phyloP scores from a whole-genome alignment of 2,113 vertebrate genomes.

The Tamias sibiricus region DNA sequence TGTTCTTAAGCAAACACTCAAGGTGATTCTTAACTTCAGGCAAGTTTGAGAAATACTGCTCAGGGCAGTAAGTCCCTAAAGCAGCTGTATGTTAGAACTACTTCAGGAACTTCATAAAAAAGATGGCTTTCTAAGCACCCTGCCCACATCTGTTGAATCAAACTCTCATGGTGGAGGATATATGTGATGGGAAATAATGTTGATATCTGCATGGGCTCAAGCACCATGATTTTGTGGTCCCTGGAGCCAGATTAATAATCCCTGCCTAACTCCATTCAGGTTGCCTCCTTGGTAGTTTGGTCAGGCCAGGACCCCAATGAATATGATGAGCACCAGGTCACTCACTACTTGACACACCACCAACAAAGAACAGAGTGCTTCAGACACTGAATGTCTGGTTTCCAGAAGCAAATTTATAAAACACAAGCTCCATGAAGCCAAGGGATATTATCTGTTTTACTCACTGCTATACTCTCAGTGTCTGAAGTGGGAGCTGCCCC shows the following conservation, averaged over 20 bases:
- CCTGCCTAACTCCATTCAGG: background rate
- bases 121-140: background rate
- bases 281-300: background rate
- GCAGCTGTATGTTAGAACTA: background rate
- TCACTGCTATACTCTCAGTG: background rate
- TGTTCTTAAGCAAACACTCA: background rate
- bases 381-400: background rate
- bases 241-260: background rate
- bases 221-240: background rate
- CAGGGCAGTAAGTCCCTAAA: background rate
- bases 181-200: background rate
- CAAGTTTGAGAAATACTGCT: background rate
- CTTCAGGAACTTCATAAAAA: background rate
- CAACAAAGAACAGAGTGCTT: background rate
- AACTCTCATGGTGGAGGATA: background rate
- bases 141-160: background rate
- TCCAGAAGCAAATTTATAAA: conserved; percentile 25
- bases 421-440: background rate
- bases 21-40: background rate
- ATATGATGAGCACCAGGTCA: background rate
- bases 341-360: background rate
- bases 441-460: background rate
- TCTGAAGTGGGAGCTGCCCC: background rate
- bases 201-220: background rate
- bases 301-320: background rate